Evolutionary conservation across 2,888 invertebrate genomes (phyloP), one percentile per base, ranked within the genome.

Genomic region (Spisula solida): DNA sequence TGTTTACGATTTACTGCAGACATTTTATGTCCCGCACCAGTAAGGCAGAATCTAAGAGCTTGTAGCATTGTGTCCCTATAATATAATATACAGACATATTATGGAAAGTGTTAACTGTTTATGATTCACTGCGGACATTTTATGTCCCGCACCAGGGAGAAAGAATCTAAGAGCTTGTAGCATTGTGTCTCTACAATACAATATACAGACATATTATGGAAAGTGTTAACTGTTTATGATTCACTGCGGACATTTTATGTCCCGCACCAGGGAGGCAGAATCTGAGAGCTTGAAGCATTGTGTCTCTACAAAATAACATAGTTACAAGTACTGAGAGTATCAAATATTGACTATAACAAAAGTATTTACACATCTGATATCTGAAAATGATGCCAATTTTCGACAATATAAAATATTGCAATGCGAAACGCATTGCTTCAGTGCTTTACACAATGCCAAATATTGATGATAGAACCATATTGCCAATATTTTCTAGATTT

Each of bases 1-100:
- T 95, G 97, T 94, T 98, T 98, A 89, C 98, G 98, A 81, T 98
- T 97, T 0, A 97, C 97, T 86, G 98, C 98, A 0, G 98, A 98
- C 98, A 99, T 98, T 97, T 98, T 99, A 94, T 98, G 98, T 0
- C 99, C 99, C 41, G 98, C 98, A 29, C 98, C 98, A 20, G 97
- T 97, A 92, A 99, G 97, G 84, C 99, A 98, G 92, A 98, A 98
- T 91, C 99, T 97, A 92, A 99, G 97, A 6, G 99, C 99, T 96
- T 99, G 99, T 90, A 99, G 97, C 97, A 98, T 98, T 4, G 99
- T 99, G 97, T 99, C 99, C 93, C 98, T 98, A 94, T 88, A 95
- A 90, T 2, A 31, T 41, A 70, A 48, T n/a, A n/a, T n/a, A n/a
- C n/a, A n/a, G n/a, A n/a, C n/a, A n/a, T n/a, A n/a, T n/a, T n/a